Base-by-base conservation (phyloP, 1,140 invertebrate genomes). In the Drosophila nigrodunni region DNA sequence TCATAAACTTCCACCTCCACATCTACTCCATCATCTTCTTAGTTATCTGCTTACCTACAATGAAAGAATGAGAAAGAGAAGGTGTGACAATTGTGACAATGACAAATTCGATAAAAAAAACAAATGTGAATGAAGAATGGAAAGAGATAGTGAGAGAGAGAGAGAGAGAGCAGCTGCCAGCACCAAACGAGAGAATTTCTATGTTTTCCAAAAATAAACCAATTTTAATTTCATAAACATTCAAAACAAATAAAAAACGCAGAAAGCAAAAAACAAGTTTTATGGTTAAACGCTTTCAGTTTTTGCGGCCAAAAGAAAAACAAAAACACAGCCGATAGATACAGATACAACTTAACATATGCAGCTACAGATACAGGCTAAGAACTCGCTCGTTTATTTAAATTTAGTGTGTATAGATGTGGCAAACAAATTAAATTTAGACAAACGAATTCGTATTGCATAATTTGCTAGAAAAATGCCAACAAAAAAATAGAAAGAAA, bases 401-500 rank as follows among this genome's bases (percentile, higher is more conserved):
- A 35, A 37, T 54, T 15, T 18, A 54, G 46, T 57, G 21, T 44
- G 37, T n/a, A 41, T 11, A 64, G 83, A 68, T 73, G 57, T 72
- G 75, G 74, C 59, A 57, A 11, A 41, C 49, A 66, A 49, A 54
- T 68, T 87, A 88, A 77, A 77, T 68, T 79, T 87, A 87, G 79
- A 79, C 61, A 61, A 50, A 11, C 60, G 57, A 72, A 43, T 65
- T n/a, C 37, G 7, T 11, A 61, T 87, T 87, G 66, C 83, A 74
- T 86, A 86, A 86, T 68, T 15, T 2, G 35, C 30, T 21, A 50
- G 66, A 37, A 64, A 62, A 74, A 55, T 61, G 46, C 43, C 41
- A 69, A 35, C 41, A 10, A 13, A 41, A 44, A 52, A 9, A 41
- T 13, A 52, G 30, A 60, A 61, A 61, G 49, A 54, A 43, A 62